Evolutionary conservation across 2,113 vertebrate genomes (phyloP), one percentile per base, ranked within the genome.

Genomic region (Bufo gargarizans): DNA sequence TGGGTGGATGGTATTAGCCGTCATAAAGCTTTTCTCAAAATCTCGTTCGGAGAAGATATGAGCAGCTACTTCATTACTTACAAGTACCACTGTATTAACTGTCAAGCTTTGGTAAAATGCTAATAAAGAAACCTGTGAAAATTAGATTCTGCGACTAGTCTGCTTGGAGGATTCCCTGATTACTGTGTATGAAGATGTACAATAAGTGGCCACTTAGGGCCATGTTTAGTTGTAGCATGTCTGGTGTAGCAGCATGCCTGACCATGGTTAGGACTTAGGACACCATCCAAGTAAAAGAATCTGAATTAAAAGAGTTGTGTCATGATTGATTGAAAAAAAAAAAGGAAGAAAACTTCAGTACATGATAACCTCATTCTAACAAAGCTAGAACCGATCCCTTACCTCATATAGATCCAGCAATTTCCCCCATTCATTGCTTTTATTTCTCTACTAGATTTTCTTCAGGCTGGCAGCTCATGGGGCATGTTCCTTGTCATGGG

Each of bases 1-100:
- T 84, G 11, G 47, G 65, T 33, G 82, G 49, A 71, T 84, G 49
- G 72, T 71, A 55, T 84, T 84, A 69, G 47, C 63, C 65, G n/a
- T 84, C 82, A 84, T 84, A 84, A 84, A 67, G 82, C 49, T 84
- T 84, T 71, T 56, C 65, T 84, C 20, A 69, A 53, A 33, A n/a
- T 49, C 50, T 49, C 63, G 3, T 84, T 71, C 65, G 33, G 59
- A 82, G 80, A 61, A 65, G 17, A 65, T 65, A 17, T 71, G 82
- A 84, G 65, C 47, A 84, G 63, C 49, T 71, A 84, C 65, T 84
- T 84, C 65, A 84, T 71, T 84, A 84, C 82, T 55, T 71, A 56
- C 45, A 55, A 71, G 82, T 55, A 49, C 63, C 82, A 71, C 47
- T 71, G 50, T 49, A 71, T 84, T 84, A 71, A 43, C 82, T 84